Percentiles rank a stretch among this genome's conserved stretches.
Conservation (phyloP, 1,140 invertebrate genomes). For the Drosophila bifasciata region DNA sequence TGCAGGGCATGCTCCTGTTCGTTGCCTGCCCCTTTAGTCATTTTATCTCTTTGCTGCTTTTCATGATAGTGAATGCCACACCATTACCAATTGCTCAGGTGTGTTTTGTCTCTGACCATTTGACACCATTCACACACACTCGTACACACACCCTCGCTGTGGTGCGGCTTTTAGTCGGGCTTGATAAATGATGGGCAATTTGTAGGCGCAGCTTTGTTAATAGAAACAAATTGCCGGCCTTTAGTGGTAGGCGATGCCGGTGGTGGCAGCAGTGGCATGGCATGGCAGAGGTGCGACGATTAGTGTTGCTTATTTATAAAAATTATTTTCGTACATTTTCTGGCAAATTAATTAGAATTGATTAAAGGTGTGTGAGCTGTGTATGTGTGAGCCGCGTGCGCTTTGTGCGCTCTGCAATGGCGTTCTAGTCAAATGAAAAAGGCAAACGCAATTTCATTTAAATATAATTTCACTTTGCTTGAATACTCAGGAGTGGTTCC, state of each 20-base stretch:
- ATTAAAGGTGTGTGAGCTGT: constrained; percentile 50
- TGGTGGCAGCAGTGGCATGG: constrained; percentile 3
- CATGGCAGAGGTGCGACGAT: constrained; percentile 49
- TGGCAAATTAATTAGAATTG: constrained; percentile 77
- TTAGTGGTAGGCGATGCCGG: constrained; percentile 32
- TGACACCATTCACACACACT: constrained; percentile 23
- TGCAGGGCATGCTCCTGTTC: constrained; percentile 29
- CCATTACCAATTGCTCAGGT: constrained; percentile 76
- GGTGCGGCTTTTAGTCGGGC: constrained; percentile 39
- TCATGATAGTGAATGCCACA: constrained; percentile 40
- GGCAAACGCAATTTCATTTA: constrained; percentile 54
- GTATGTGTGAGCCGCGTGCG: no score
- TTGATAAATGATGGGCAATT: constrained; percentile 77
- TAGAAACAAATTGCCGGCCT: constrained; percentile 78
- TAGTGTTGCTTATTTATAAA: constrained; percentile 79
- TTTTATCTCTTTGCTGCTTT: constrained; percentile 29
- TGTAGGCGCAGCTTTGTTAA: constrained; percentile 80
- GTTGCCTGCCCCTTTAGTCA: constrained; percentile 7
- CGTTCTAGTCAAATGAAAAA: constrained; percentile 1
- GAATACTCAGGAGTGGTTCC: neutral
- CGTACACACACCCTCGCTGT: constrained; percentile 18
- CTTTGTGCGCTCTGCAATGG: constrained; percentile 6
- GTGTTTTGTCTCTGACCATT: constrained; percentile 49
- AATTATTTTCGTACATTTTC: constrained; percentile 54
- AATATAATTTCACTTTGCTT: constrained; percentile 45